phyloP scores from a whole-genome alignment of 2,797 vertebrate genomes.

The Danio albolineatus region DNA sequence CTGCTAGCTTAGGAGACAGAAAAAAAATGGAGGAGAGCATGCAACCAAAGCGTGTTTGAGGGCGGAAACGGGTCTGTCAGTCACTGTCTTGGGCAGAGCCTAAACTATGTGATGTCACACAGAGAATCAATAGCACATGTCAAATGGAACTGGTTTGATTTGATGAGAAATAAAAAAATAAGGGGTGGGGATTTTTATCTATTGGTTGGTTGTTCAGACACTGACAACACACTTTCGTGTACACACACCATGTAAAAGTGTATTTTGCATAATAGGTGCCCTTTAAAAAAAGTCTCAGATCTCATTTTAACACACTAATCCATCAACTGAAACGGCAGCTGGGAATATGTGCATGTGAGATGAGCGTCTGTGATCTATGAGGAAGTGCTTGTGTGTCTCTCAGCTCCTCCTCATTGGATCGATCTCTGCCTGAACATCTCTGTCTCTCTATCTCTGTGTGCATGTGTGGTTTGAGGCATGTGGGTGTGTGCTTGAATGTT shows the following conservation, averaged over 20 bases:
- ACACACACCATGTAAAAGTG: too few relatives aligned
- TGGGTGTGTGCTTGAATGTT: conserved; percentile 21
- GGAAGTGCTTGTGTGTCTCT: conserved; percentile 55
- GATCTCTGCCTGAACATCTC: conserved; percentile 59
- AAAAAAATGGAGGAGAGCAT: too few relatives aligned
- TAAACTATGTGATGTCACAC: neutral
- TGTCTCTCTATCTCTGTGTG: neutral
- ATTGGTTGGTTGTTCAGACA: too few relatives aligned
- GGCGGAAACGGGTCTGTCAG: too few relatives aligned
- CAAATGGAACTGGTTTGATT: too few relatives aligned
- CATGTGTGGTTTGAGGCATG: neutral
- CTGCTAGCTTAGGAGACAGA: too few relatives aligned
- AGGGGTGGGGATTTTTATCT: too few relatives aligned
- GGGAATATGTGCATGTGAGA: conserved; percentile 37
- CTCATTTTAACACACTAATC: conserved; percentile 34
- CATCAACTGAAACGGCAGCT: conserved; percentile 28
- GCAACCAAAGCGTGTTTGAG: too few relatives aligned
- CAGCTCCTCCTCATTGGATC: conserved; percentile 58
- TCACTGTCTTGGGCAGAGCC: too few relatives aligned
- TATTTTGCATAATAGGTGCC: neutral
- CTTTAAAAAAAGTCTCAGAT: neutral
- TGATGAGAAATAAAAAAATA: too few relatives aligned
- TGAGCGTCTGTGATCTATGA: conserved; percentile 39
- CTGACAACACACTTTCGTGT: too few relatives aligned
- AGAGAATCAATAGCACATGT: too few relatives aligned